phyloP scores from a whole-genome alignment of 2,113 vertebrate genomes.

The Sciurus niger region DNA sequence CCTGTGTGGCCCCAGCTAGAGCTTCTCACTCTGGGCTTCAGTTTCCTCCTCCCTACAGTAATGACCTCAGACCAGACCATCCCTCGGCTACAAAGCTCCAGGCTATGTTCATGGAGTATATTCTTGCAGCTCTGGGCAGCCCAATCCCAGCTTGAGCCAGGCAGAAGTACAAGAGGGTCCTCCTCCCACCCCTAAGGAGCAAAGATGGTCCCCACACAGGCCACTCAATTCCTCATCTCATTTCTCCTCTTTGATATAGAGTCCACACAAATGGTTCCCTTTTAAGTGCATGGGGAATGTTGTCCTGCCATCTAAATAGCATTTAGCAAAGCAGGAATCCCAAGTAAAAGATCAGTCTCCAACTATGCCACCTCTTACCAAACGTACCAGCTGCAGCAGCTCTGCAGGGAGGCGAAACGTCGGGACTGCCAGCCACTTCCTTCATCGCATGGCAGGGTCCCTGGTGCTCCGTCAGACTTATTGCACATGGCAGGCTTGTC shows the following conservation, averaged over 20 bases:
- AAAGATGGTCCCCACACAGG: too few relatives aligned
- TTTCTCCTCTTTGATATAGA: neutral
- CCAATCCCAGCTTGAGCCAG: neutral
- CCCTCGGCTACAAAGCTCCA: neutral
- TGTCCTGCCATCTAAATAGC: neutral
- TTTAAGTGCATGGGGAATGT: neutral
- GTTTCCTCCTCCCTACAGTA: neutral
- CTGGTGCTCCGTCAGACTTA: neutral
- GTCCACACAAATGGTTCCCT: neutral
- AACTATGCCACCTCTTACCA: neutral
- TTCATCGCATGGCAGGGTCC: neutral
- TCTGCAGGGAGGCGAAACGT: neutral
- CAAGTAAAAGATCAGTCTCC: neutral
- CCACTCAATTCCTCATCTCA: neutral
- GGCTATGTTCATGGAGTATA: neutral
- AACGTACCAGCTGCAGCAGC: neutral
- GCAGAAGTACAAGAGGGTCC: too few relatives aligned
- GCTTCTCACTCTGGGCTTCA: slow-evolving; percentile 34
- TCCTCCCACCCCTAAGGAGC: neutral
- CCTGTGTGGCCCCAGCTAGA: neutral
- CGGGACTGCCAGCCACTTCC: neutral
- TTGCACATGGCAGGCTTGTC: neutral
- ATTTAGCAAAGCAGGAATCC: neutral
- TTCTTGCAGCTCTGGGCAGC: neutral
- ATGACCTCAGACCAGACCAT: neutral